Evolutionary conservation across 2,888 invertebrate genomes (phyloP), one percentile per base, ranked within the genome.

Genomic region (Bugulina stolonifera): DNA sequence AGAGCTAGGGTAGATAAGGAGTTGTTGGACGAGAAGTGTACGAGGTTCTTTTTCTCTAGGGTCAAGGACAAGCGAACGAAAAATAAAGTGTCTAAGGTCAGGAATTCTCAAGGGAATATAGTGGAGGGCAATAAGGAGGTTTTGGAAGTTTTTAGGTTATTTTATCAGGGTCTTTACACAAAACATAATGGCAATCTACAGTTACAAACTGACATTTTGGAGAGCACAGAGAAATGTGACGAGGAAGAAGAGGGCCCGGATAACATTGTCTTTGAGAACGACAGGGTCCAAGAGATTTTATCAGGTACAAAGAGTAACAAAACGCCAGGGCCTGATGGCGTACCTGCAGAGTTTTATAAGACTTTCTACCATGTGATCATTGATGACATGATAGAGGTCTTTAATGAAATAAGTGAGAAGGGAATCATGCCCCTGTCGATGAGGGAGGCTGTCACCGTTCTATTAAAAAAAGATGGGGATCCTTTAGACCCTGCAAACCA

Each of bases 291-390:
- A 5, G 5, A 57, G 14, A 27, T 5, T 23, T 5, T 57, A 23
- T 32, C 10, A 5, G 5, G 2, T 1, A 64, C 10, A 14, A 34
- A 34, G n/a, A 32, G 2, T 10, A 5, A n/a, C 5, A 64, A 32
- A 27, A 64, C 64, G 3, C 64, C 64, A n/a, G 64, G 64, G 18
- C 64, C 64, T 14, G 64, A 64, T 64, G 64, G 64, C 27, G 29
- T 64, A 3, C 64, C 64, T 18, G 29, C 32, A 10, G 64, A 64
- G 5, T 64, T 64, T 32, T 64, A 64, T 32, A 64, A 32, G n/a
- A n/a, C 32, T 64, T 64, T 64, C 27, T 64, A 14, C 10, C 5
- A 27, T 2, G 64, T 29, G 14, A 5, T 64, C 10, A 3, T 10
- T 3, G 18, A 22, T 25, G 10, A 32, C 27, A 14, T 64, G 5